phyloP scores from a whole-genome alignment of 2,113 vertebrate species.

The Odobenus rosmarus region DNA sequence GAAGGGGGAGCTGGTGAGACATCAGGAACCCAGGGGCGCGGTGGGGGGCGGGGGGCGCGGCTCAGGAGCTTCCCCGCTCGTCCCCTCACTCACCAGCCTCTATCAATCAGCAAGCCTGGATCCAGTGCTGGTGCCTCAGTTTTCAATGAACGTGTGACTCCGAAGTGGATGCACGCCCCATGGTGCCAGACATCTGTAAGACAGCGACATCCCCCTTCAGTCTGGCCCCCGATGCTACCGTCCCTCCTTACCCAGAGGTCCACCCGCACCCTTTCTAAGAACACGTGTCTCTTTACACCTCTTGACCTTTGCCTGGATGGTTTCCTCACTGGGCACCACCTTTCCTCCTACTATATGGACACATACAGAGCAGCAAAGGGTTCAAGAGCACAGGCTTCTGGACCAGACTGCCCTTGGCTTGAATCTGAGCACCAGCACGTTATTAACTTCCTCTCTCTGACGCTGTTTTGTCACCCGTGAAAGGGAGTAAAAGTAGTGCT shows the following conservation, averaged over 20 bases:
- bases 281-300: not conserved
- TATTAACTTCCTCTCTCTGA: not conserved
- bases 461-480: not conserved
- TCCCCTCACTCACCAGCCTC: conserved; percentile 23
- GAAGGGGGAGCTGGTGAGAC: not conserved
- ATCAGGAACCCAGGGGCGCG: not conserved
- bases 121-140: not conserved
- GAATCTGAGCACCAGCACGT: not conserved
- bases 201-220: not conserved
- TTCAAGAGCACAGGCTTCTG: not conserved
- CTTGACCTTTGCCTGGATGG: not conserved
- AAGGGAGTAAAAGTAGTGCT: not conserved
- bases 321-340: not conserved
- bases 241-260: not conserved
- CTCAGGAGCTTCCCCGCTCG: not conserved
- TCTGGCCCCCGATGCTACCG: not conserved
- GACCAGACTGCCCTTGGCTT: not conserved
- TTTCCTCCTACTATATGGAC: not conserved
- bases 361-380: not conserved
- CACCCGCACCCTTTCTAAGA: not conserved
- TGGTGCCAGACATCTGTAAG: not conserved
- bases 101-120: not conserved
- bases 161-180: not conserved
- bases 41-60: not conserved
- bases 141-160: not conserved